Conservation (phyloP, 2,797 vertebrate species). For the Ceryle rudis region DNA sequence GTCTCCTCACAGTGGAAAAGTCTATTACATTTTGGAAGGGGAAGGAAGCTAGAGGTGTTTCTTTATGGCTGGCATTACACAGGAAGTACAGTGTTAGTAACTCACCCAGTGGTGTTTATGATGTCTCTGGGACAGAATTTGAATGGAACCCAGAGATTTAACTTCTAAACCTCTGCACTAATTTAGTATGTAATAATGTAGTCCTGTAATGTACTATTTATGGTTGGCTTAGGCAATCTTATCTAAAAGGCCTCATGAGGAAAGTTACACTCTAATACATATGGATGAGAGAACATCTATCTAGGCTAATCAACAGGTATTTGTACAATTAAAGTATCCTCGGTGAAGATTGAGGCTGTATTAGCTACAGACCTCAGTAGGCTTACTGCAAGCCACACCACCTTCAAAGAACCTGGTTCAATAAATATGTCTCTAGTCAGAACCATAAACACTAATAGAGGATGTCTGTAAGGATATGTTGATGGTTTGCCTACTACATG, state of each 20-base stretch:
- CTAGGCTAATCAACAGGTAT: neutral
- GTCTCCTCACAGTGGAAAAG: neutral
- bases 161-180: neutral
- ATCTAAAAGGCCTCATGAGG: neutral
- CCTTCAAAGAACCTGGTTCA: neutral
- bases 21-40: neutral
- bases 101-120: neutral
- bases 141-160: neutral
- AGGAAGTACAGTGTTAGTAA: neutral
- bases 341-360: neutral
- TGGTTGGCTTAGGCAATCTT: neutral
- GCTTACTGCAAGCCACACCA: neutral
- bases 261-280: neutral
- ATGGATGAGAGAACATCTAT: neutral
- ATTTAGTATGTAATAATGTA: neutral
- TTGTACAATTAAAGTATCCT: neutral
- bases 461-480: neutral
- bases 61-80: neutral
- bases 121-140: neutral
- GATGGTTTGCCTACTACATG: neutral
- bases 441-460: neutral
- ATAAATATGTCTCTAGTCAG: neutral
- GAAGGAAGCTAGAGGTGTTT: neutral
- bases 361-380: neutral
- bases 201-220: constrained; percentile 7